Evolutionary conservation across 30 jellyfish, hydroid and myxozoan species (phyloP).

Genomic region (Cassiopea andromeda): DNA sequence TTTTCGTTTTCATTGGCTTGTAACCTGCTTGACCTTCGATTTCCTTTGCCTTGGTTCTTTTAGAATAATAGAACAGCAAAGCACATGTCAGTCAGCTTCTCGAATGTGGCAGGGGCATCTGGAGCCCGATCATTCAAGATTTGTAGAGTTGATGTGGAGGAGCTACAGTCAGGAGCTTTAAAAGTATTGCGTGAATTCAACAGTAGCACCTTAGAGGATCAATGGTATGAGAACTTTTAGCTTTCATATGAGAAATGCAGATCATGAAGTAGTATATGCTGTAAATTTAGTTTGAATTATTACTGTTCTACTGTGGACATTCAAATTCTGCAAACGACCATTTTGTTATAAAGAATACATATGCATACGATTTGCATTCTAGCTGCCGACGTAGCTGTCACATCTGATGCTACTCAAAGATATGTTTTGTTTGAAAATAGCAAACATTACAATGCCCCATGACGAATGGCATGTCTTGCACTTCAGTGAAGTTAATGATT

Average conservation of each 20-base stretch:
- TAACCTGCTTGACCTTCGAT: neutral
- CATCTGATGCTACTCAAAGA: too few relatives aligned
- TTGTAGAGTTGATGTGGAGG: slow-evolving; percentile 53
- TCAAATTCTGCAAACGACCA: too few relatives aligned
- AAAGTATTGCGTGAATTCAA: slow-evolving; percentile 73
- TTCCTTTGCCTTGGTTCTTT: neutral
- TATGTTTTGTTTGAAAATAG: too few relatives aligned
- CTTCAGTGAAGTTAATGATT: too few relatives aligned
- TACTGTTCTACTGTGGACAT: too few relatives aligned
- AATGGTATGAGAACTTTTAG: slow-evolving; percentile 30
- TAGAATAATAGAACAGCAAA: slow-evolving; percentile 90
- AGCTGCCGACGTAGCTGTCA: too few relatives aligned
- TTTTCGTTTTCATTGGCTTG: neutral
- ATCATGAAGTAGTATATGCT: neutral
- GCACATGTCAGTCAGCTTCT: slow-evolving; percentile 64
- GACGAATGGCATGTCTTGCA: too few relatives aligned
- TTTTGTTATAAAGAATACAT: too few relatives aligned
- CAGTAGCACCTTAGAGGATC: slow-evolving; percentile 36
- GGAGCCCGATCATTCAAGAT: slow-evolving; percentile 76
- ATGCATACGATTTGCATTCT: too few relatives aligned
- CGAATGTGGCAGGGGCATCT: slow-evolving; percentile 17
- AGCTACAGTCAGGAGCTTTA: slow-evolving; percentile 65
- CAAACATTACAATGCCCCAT: too few relatives aligned
- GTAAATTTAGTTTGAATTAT: too few relatives aligned
- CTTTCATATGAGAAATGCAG: neutral